phyloP scores from a whole-genome alignment of 2,888 invertebrate genomes.

The Teinopalpus imperialis region DNA sequence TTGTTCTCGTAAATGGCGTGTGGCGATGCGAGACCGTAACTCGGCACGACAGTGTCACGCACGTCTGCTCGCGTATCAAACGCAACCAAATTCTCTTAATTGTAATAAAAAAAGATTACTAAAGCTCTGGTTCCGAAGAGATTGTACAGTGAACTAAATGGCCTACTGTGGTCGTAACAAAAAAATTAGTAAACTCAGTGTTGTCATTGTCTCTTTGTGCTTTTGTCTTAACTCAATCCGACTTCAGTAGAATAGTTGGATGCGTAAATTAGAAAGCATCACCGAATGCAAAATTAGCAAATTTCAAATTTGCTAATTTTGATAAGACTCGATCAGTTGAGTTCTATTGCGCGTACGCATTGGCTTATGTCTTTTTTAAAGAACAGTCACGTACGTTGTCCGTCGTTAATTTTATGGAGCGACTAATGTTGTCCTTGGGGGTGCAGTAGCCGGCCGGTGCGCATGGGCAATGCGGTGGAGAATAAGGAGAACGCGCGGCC shows the following conservation, averaged over 20 bases:
- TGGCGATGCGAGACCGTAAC: slow-evolving; percentile 21
- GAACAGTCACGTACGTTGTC: not conserved
- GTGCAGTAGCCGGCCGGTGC: slow-evolving; percentile 89
- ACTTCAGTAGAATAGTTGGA: no score
- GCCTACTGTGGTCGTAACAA: slow-evolving; percentile 2
- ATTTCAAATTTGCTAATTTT: no score
- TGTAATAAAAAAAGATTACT: slow-evolving; percentile 22
- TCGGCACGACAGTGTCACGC: slow-evolving; percentile 29
- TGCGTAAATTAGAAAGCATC: no score
- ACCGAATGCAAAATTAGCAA: no score
- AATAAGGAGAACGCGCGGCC: slow-evolving; percentile 95
- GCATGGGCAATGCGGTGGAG: slow-evolving; percentile 89
- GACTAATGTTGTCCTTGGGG: not conserved
- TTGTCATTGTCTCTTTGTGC: no score
- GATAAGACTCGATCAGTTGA: no score
- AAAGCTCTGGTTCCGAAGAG: not conserved
- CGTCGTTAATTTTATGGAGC: not conserved
- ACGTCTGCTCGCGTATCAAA: slow-evolving; percentile 25
- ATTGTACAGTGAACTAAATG: slow-evolving; percentile 4
- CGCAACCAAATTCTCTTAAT: slow-evolving; percentile 19
- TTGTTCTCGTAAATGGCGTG: slow-evolving; percentile 20
- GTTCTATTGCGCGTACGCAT: not conserved
- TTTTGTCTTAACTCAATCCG: no score
- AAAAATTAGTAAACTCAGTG: not conserved
- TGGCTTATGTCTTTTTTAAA: slow-evolving; percentile 1